Percentiles rank a stretch among this genome's conserved stretches.
phyloP scores from a whole-genome alignment of 2,888 invertebrate species.

The Cordilura impudica region DNA sequence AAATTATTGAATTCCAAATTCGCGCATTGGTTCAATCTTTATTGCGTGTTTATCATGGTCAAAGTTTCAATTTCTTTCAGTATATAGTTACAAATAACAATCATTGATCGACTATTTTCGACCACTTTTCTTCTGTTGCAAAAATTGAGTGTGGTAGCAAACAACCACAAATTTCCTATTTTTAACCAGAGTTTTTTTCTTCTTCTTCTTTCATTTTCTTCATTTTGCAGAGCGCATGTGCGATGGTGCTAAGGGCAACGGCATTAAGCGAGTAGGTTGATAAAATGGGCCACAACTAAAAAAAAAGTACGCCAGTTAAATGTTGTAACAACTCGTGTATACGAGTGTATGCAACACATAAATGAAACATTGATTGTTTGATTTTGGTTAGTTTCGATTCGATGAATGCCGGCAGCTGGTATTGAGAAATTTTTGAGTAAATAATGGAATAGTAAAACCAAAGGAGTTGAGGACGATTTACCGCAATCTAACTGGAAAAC shows the following conservation, averaged over 20 bases:
- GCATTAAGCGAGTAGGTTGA: constrained; percentile 60
- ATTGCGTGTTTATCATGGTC: too few species aligned
- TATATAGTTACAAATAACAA: background rate
- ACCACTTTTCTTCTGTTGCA: constrained; percentile 6
- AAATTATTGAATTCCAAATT: too few species aligned
- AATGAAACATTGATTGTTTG: constrained; percentile 20
- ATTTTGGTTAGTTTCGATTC: constrained; percentile 51
- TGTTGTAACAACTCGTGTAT: constrained; percentile 61
- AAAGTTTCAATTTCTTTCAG: background rate
- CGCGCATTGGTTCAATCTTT: too few species aligned
- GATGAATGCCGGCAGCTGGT: constrained; percentile 58
- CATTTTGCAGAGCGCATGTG: constrained; percentile 27
- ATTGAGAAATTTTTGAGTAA: constrained; percentile 58
- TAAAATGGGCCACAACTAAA: constrained; percentile 63
- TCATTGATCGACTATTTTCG: constrained; percentile 10
- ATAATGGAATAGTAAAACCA: constrained; percentile 42
- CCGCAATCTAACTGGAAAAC: constrained; percentile 58
- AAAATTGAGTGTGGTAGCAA: constrained; percentile 25
- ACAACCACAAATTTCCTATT: constrained; percentile 5
- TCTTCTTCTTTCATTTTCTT: background rate
- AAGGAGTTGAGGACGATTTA: constrained; percentile 56
- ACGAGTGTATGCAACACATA: constrained; percentile 13
- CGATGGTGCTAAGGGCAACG: constrained; percentile 64
- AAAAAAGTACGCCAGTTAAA: constrained; percentile 53
- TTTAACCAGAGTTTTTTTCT: background rate